A percentile compares a stretch with the other conserved stretches of the same genome.
Conservation (phyloP, 2,888 invertebrate genomes). For the Aporophyla lueneburgensis region DNA sequence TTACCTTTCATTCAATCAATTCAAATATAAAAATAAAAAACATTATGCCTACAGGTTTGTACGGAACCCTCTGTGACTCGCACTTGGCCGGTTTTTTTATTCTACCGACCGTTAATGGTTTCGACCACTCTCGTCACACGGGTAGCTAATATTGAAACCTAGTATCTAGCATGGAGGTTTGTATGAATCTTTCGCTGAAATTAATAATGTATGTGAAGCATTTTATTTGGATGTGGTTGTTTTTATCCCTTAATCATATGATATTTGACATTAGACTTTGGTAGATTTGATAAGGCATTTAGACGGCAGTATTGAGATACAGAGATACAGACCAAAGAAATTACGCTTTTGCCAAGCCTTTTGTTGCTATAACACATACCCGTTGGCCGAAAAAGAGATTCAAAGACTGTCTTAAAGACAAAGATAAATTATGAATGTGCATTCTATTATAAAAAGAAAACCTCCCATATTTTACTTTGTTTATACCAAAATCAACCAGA, state of each 20-base stretch:
- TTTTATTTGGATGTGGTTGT: neutral
- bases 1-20: no score
- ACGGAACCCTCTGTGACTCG: no score
- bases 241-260: neutral
- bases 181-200: neutral
- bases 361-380: neutral
- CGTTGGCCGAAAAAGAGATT: neutral
- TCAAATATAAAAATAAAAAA: no score
- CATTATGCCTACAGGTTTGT: no score
- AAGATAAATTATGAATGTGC: conserved; percentile 7
- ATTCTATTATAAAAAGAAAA: conserved; percentile 14
- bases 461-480: conserved; percentile 10
- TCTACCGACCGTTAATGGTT: neutral
- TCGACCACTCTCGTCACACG: neutral
- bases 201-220: neutral
- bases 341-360: neutral
- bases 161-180: neutral
- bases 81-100: no score
- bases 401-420: neutral
- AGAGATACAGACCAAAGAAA: neutral
- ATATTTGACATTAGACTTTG: neutral
- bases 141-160: neutral
- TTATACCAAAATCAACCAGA: conserved; percentile 29
- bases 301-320: neutral
- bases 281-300: neutral